Percentiles rank a stretch among this genome's conserved stretches.
phyloP scores from a whole-genome alignment of 2,888 invertebrate species.

The Athalia cordata region DNA sequence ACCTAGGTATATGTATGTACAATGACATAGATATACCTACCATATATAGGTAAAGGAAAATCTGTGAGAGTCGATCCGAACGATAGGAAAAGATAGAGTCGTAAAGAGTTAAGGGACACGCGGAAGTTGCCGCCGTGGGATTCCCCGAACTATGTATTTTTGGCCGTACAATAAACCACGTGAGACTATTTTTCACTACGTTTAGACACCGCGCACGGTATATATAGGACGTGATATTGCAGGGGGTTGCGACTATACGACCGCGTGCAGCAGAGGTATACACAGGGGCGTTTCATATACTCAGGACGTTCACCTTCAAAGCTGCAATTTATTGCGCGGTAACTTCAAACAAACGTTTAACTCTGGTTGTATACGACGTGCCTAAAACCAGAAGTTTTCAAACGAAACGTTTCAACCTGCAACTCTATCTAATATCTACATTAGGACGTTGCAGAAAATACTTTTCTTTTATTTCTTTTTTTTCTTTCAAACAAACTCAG shows the following conservation, averaged over 20 bases:
- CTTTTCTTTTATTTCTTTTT: no score
- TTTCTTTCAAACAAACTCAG: no score
- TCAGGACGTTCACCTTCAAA: slow-evolving; percentile 38
- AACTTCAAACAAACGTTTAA: slow-evolving; percentile 43
- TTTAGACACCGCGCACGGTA: neutral
- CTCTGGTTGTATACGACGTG: neutral
- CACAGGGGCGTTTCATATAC: slow-evolving; percentile 18
- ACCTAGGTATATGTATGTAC: no score
- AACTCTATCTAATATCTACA: neutral
- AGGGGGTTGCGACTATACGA: no score
- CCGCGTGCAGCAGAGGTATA: neutral
- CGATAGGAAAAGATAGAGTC: neutral
- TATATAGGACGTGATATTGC: no score
- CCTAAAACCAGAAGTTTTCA: slow-evolving; percentile 22
- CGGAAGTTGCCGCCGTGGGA: neutral
- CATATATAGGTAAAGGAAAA: no score
- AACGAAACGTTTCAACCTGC: no score
- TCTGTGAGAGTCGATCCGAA: no score
- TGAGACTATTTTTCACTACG: slow-evolving; percentile 22
- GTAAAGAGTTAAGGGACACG: neutral
- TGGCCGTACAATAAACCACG: slow-evolving; percentile 25
- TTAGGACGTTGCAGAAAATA: neutral
- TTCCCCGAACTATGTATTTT: slow-evolving; percentile 11
- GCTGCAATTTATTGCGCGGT: slow-evolving; percentile 42
- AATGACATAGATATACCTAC: no score